Percentiles rank a stretch among this genome's conserved stretches.
Evolutionary conservation across 1,140 invertebrate genomes (phyloP).

Genomic region (Meloidogyne floridensis): DNA sequence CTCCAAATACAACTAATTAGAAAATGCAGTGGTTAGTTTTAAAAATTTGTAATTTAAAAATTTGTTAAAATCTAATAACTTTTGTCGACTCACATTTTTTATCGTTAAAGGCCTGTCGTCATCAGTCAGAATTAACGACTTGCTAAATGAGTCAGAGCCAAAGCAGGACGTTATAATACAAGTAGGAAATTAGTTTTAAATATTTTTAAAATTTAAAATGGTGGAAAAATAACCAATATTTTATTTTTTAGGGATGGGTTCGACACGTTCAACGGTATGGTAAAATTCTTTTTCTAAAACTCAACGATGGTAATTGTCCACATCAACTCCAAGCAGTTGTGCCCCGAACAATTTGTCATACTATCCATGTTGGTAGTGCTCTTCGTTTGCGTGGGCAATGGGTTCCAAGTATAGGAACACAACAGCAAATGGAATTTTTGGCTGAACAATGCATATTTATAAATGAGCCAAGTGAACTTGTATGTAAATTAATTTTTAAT

Average conservation of each 20-base stretch:
- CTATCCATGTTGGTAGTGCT: slow-evolving; percentile 47
- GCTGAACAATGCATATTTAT: slow-evolving; percentile 40
- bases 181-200: neutral
- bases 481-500: slow-evolving; percentile 12
- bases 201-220: too few species aligned
- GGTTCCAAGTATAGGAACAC: slow-evolving; percentile 44
- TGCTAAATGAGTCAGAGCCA: neutral
- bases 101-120: neutral
- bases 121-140: neutral
- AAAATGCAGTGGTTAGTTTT: neutral
- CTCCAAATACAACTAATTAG: neutral
- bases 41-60: neutral
- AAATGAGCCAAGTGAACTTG: slow-evolving; percentile 30
- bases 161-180: neutral
- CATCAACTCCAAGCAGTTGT: slow-evolving; percentile 52
- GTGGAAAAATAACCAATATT: neutral
- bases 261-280: slow-evolving; percentile 43
- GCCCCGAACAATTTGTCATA: slow-evolving; percentile 34
- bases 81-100: neutral
- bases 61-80: neutral
- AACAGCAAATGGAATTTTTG: slow-evolving; percentile 55
- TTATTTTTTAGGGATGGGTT: slow-evolving; percentile 51
- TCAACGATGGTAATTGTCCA: slow-evolving; percentile 41
- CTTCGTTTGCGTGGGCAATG: slow-evolving; percentile 50
- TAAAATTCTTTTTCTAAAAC: slow-evolving; percentile 46